Percentiles rank a stretch among this genome's conserved stretches.
Evolutionary conservation across 2,113 vertebrate species (phyloP).

Genomic region (Rhagologus leucostigma): DNA sequence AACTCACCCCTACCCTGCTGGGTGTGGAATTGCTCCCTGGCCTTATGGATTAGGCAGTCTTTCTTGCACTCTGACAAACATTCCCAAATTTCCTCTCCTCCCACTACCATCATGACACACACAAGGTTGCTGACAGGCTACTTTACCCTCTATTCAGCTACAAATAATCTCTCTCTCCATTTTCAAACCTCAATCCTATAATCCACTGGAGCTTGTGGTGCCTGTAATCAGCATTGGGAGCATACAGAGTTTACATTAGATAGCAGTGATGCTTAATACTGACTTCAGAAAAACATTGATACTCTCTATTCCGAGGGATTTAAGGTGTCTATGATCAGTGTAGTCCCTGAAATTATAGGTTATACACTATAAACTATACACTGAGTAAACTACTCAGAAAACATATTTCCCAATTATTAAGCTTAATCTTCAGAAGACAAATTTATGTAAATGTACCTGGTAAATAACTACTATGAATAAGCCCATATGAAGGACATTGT

Average conservation of each 20-base stretch:
- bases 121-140: neutral
- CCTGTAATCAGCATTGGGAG: neutral
- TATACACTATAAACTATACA: neutral
- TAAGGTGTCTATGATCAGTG: neutral
- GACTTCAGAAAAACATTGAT: neutral
- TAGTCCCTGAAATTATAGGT: neutral
- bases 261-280: neutral
- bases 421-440: neutral
- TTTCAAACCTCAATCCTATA: neutral
- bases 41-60: neutral
- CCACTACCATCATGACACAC: neutral
- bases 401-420: neutral
- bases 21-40: neutral
- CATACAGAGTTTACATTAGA: neutral
- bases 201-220: neutral
- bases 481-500: neutral
- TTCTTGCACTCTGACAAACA: neutral
- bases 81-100: neutral
- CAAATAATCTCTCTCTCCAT: neutral
- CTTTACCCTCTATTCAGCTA: neutral
- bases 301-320: neutral
- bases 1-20: rapidly evolving
- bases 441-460: neutral
- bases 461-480: neutral
- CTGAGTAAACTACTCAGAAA: neutral